Evolutionary conservation across 2,888 invertebrate genomes (phyloP).

Genomic region (Callyntrura sp.): DNA sequence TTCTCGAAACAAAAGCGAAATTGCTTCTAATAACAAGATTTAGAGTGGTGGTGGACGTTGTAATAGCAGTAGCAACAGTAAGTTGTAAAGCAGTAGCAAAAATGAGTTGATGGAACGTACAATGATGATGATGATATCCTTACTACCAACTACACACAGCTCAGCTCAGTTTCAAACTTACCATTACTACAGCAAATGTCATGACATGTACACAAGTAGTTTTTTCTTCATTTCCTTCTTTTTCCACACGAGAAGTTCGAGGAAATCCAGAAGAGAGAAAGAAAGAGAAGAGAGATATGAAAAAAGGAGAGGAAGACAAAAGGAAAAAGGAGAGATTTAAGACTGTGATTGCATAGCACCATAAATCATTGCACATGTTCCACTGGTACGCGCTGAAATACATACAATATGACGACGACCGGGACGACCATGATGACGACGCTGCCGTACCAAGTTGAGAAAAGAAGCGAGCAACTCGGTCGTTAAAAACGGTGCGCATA

Average conservation of each 20-base stretch:
- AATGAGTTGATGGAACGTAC: background rate
- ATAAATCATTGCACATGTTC: slow-evolving; percentile 75
- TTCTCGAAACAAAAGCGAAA: slow-evolving; percentile 49
- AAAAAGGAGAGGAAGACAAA: slow-evolving; percentile 38
- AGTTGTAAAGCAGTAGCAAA: background rate
- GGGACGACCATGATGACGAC: too few species aligned
- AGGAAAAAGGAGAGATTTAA: slow-evolving; percentile 65
- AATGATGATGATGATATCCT: slow-evolving; percentile 10
- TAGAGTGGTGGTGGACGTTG: too few species aligned
- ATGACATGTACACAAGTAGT: slow-evolving; percentile 30
- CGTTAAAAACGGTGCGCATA: too few species aligned
- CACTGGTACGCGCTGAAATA: slow-evolving; percentile 65
- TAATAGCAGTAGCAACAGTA: background rate
- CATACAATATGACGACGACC: slow-evolving; percentile 29
- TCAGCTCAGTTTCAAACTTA: slow-evolving; percentile 14
- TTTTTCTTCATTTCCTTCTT: slow-evolving; percentile 66
- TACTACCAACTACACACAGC: background rate
- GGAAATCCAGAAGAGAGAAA: background rate
- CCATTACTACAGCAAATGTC: too few species aligned
- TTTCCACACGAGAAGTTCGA: slow-evolving; percentile 53
- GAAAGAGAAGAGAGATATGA: too few species aligned
- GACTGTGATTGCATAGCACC: slow-evolving; percentile 72
- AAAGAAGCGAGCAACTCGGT: slow-evolving; percentile 28
- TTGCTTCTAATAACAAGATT: slow-evolving; percentile 47
- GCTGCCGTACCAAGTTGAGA: too few species aligned